These are phyloP conservation scores for Pogona vitticeps DNA, from an alignment of 2,113 vertebrate species.

Conservation along the genomic window DNA sequence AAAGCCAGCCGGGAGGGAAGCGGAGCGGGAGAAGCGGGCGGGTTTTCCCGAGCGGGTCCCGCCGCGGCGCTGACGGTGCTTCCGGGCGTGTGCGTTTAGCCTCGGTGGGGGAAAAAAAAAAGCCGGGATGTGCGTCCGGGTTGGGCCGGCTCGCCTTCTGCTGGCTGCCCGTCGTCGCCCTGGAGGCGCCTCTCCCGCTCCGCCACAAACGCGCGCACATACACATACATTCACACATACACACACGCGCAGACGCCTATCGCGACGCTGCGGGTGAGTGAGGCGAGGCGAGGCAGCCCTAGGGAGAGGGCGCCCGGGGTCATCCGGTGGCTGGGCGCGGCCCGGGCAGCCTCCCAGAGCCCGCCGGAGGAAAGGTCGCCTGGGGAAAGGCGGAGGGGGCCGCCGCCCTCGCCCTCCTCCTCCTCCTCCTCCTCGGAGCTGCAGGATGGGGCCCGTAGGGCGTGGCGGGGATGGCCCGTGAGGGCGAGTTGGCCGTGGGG, in stretches of 20 bases:
- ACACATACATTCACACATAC: no score
- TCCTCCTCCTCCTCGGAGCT: not conserved
- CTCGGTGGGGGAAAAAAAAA: no score
- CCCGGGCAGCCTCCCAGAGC: not conserved
- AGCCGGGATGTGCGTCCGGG: conserved; percentile 54
- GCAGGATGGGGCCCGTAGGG: not conserved
- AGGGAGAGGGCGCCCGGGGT: not conserved
- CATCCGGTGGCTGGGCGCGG: not conserved
- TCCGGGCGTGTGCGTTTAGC: conserved; percentile 43
- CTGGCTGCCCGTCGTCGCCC: not conserved
- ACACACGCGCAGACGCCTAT: no score
- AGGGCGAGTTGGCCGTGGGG: not conserved
- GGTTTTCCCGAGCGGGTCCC: conserved; percentile 5
- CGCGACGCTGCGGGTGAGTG: not conserved
- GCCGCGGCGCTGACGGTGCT: conserved; percentile 53
- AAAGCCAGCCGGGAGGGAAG: not conserved
- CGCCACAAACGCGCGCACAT: not conserved
- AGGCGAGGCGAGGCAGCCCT: no score
- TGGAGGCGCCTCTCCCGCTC: not conserved
- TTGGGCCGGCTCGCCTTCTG: conserved; percentile 42
- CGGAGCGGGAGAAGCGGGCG: not conserved
- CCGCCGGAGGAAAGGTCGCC: not conserved
- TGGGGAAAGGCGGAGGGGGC: not conserved
- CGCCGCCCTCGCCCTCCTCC: not conserved
- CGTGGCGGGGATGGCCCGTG: not conserved